Conservation (phyloP, 2,113 vertebrate species). For the Alexandromys fortis region DNA sequence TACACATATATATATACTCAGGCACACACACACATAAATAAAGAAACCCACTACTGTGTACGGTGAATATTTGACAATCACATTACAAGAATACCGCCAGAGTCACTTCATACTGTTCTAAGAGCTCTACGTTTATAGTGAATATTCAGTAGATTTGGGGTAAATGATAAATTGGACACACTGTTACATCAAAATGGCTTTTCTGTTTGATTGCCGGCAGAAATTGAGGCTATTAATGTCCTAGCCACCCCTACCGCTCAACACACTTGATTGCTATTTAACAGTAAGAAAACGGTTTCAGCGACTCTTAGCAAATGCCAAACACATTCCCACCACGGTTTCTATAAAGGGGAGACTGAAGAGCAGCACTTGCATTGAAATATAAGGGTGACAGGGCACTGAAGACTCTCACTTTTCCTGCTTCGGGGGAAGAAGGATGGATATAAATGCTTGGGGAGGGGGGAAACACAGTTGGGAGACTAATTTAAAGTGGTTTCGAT, state of each 20-base stretch:
- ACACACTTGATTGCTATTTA: slow-evolving; percentile 20
- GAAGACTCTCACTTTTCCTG: neutral
- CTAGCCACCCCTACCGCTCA: neutral
- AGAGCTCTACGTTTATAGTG: neutral
- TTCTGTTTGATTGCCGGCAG: neutral
- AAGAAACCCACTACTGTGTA: neutral
- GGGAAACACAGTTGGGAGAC: neutral
- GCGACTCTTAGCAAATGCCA: slow-evolving; percentile 32
- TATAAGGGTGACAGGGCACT: neutral
- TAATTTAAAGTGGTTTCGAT: slow-evolving; percentile 51
- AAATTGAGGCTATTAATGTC: neutral
- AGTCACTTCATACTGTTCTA: neutral
- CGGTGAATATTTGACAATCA: neutral
- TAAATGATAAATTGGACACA: neutral
- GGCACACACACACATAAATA: neutral
- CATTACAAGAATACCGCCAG: neutral
- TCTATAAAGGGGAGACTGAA: slow-evolving; percentile 38
- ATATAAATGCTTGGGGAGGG: slow-evolving; percentile 1
- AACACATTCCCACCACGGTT: slow-evolving; percentile 16
- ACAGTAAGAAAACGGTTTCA: neutral
- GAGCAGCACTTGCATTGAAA: slow-evolving; percentile 27
- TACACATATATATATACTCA: neutral
- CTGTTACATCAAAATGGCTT: neutral
- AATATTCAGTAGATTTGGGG: neutral
- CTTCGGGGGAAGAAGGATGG: neutral